A percentile compares a stretch with the other conserved stretches of the same genome.
Conservation (phyloP, 35 echinoderm and acorn worm genomes). For the Amphiura filiformis region DNA sequence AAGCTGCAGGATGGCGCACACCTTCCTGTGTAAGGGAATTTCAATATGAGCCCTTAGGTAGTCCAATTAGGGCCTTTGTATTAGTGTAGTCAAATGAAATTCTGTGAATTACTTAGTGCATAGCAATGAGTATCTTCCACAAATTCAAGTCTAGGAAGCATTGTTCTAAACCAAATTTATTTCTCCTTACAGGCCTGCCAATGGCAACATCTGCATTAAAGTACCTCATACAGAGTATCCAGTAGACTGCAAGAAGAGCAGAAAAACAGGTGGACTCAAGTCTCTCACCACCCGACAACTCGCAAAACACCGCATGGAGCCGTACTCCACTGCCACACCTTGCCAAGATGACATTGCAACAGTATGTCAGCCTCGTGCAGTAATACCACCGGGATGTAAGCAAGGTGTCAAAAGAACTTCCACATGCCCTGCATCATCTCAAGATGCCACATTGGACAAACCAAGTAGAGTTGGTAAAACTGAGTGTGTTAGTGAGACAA, state of each 20-base stretch:
- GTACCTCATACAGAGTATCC: constrained; percentile 38
- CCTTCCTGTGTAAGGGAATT: too few species aligned
- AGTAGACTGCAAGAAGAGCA: not conserved
- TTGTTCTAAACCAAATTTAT: too few species aligned
- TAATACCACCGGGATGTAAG: not conserved
- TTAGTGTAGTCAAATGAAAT: too few species aligned
- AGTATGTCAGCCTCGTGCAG: not conserved
- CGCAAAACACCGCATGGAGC: constrained; percentile 7
- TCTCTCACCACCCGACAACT: not conserved
- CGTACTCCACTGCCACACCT: constrained; percentile 13
- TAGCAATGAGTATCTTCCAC: too few species aligned
- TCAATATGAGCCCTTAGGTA: not conserved
- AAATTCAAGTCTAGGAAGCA: too few species aligned
- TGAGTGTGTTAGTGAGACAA: not conserved
- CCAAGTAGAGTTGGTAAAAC: not conserved
- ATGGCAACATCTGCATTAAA: constrained; percentile 12
- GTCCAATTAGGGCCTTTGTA: not conserved
- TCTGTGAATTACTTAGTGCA: too few species aligned
- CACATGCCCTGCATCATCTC: not conserved
- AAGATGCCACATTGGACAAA: constrained; percentile 5
- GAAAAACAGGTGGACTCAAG: constrained; percentile 17
- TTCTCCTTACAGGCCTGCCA: constrained; percentile 14
- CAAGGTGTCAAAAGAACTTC: not conserved
- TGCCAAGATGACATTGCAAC: not conserved
- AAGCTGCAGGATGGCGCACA: too few species aligned